Evolutionary conservation across 2,888 invertebrate genomes (phyloP).

Genomic region (Acleris literana): DNA sequence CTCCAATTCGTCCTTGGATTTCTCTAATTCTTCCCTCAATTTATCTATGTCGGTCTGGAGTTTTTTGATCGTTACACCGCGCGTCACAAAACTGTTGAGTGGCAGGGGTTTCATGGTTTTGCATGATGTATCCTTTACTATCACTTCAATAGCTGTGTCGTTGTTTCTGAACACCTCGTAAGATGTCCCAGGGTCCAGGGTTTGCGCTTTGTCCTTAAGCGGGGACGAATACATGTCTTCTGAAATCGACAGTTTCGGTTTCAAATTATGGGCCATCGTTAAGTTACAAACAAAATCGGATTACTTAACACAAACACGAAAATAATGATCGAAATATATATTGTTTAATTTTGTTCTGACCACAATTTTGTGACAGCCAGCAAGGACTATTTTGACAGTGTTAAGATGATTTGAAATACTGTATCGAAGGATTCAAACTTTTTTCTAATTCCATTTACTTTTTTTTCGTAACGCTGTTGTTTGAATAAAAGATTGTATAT

Average conservation of each 20-base stretch:
- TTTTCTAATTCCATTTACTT: too few species aligned
- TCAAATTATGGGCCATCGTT: conserved; percentile 9
- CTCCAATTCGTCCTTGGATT: conserved; percentile 49
- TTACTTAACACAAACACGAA: neutral
- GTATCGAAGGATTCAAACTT: too few species aligned
- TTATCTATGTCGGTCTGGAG: conserved; percentile 53
- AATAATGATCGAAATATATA: too few species aligned
- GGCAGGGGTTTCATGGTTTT: conserved; percentile 44
- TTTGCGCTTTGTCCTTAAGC: conserved; percentile 36
- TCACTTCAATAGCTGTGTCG: conserved; percentile 68
- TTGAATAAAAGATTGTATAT: too few species aligned
- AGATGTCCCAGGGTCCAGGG: conserved; percentile 47
- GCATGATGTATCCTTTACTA: conserved; percentile 63
- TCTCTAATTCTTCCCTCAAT: conserved; percentile 53
- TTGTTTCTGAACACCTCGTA: conserved; percentile 69
- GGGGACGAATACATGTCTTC: conserved; percentile 43
- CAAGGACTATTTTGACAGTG: neutral
- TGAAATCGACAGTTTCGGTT: conserved; percentile 43
- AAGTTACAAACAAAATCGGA: neutral
- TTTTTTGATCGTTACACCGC: conserved; percentile 38
- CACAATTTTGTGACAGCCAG: neutral
- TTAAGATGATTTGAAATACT: neutral
- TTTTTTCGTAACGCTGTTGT: too few species aligned
- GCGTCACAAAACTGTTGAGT: conserved; percentile 14
- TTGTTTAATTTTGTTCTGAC: neutral